phyloP scores from a whole-genome alignment of 2,888 invertebrate species.

The Diarsia dahlii region DNA sequence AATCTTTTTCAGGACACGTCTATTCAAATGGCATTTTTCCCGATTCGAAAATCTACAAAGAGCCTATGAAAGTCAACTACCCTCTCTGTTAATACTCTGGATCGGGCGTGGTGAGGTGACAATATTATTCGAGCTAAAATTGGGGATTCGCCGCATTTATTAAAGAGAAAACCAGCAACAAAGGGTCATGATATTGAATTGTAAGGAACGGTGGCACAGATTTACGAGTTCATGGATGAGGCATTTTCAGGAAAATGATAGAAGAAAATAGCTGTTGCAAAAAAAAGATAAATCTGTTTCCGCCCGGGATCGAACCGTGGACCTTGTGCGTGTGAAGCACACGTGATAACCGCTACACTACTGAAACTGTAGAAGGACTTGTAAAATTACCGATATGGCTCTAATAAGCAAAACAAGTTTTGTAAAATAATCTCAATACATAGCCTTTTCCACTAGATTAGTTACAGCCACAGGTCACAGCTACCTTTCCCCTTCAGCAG shows the following conservation, averaged over 20 bases:
- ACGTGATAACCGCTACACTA: slow-evolving; percentile 95
- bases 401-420: neutral
- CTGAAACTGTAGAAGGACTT: slow-evolving; percentile 85
- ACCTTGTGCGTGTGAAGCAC: slow-evolving; percentile 95
- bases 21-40: slow-evolving; percentile 68
- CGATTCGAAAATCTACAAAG: slow-evolving; percentile 68
- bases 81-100: slow-evolving; percentile 66
- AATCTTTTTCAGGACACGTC: slow-evolving; percentile 61
- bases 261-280: neutral
- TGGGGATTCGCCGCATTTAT: slow-evolving; percentile 88
- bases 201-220: slow-evolving; percentile 80
- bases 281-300: slow-evolving; percentile 35
- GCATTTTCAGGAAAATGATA: slow-evolving; percentile 31
- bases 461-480: too few relatives aligned
- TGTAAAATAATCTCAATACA: neutral
- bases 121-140: slow-evolving; percentile 88
- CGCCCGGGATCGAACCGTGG: slow-evolving; percentile 90
- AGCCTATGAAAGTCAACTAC: slow-evolving; percentile 76
- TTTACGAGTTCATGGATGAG: slow-evolving; percentile 68
- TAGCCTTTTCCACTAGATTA: neutral
- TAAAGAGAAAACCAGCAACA: slow-evolving; percentile 90
- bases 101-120: slow-evolving; percentile 80
- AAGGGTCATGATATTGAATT: slow-evolving; percentile 90
- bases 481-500: too few relatives aligned
- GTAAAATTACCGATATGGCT: neutral